Evolutionary conservation across 2,113 vertebrate genomes (phyloP), one percentile per base, ranked within the genome.

Genomic region (Sinosuthora webbiana): DNA sequence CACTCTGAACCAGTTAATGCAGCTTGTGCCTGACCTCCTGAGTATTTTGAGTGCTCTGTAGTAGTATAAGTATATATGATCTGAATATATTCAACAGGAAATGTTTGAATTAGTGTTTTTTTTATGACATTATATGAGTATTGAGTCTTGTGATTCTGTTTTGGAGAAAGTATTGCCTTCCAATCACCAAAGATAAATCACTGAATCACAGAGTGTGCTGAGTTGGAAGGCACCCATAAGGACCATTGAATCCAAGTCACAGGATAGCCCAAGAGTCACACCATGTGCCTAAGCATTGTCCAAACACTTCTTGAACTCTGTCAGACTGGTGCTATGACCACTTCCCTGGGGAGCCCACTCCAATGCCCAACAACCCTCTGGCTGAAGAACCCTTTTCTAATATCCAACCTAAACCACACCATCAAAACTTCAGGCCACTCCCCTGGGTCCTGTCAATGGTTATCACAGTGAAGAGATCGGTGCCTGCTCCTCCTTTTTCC

Each of bases 401-500:
- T 42, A 60, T 13, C 27, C 15, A 10, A 10, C 30, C 20, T 42
- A 67, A 75, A 49, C 30, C 50, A 16, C 20, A 10, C 8, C 7
- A 9, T 65, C 20, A 65, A 85, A 85, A 49, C 28, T 31, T 50
- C 31, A 59, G 27, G 37, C 27, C 21, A 7, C 31, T 77, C 11
- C 27, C 18, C 37, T 5, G 2, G 11, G 18, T 28, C 18, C 73
- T 37, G 22, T 37, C 27, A 18, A 2, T 67, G 44, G 21, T 23
- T 25, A 35, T 21, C 9, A 44, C 21, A 44, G 33, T 4, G 14
- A 52, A 44, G 33, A 5, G 11, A 8, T 27, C 1, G 0, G 27
- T 33, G 22, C 10, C 63, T 68, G 14, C 9, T 5, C 9, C 9
- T 68, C 17, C 21, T 44, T 35, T 27, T 67, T 22, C 25, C 8